Conservation (phyloP, 2,888 invertebrate genomes). For the Chymomyza fuscimana region DNA sequence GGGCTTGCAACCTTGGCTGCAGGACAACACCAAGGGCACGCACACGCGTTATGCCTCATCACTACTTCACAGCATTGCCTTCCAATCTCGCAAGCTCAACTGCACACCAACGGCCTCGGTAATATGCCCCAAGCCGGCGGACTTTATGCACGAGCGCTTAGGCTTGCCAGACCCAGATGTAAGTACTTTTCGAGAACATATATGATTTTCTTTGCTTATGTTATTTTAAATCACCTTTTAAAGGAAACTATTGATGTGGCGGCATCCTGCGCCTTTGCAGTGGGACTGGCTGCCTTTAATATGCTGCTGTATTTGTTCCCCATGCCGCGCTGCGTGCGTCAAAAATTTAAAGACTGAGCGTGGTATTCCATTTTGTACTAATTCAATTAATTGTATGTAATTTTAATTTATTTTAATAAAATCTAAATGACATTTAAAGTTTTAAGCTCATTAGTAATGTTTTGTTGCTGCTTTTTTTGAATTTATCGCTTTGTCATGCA, state of each 20-base stretch:
- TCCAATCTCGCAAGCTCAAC: slow-evolving; percentile 82
- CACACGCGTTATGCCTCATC: slow-evolving; percentile 90
- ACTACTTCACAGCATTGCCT: slow-evolving; percentile 86
- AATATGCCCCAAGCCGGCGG: slow-evolving; percentile 78
- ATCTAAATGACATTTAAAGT: neutral
- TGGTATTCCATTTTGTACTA: slow-evolving; percentile 9
- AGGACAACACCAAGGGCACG: slow-evolving; percentile 88
- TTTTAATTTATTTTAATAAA: slow-evolving; percentile 13
- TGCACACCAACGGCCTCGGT: slow-evolving; percentile 80
- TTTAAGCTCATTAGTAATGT: neutral
- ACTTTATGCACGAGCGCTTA: slow-evolving; percentile 78
- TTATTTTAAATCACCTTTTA: slow-evolving; percentile 80
- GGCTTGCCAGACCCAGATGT: slow-evolving; percentile 79
- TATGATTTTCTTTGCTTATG: slow-evolving; percentile 79
- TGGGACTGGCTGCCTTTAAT: slow-evolving; percentile 90
- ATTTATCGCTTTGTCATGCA: neutral
- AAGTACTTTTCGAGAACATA: slow-evolving; percentile 23
- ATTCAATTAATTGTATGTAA: slow-evolving; percentile 17
- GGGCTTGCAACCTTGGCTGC: slow-evolving; percentile 90
- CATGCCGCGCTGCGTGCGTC: slow-evolving; percentile 89
- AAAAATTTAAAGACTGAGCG: slow-evolving; percentile 86
- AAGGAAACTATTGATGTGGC: slow-evolving; percentile 88
- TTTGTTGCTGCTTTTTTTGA: neutral
- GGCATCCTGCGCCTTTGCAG: slow-evolving; percentile 89
- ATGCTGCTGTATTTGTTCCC: slow-evolving; percentile 92